Conservation (phyloP, 2,113 vertebrate genomes). For the Laticauda colubrina region DNA sequence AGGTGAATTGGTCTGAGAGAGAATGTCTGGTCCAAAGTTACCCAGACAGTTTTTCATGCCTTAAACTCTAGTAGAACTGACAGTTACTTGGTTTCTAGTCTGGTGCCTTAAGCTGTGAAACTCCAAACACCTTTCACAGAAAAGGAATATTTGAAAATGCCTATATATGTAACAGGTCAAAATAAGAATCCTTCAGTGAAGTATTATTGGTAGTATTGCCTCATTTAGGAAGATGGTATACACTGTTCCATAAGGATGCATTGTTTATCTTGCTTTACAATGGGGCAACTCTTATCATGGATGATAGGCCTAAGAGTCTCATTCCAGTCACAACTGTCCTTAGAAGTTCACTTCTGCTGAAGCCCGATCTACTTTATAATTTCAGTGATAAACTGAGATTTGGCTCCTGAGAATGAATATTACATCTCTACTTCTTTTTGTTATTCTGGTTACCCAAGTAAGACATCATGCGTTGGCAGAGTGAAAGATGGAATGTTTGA, state of each 20-base stretch:
- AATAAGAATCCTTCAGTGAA: background rate
- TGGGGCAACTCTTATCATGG: background rate
- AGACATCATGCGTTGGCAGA: background rate
- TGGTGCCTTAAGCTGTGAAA: background rate
- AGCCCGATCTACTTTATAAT: background rate
- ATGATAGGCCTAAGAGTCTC: background rate
- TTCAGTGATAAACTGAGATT: background rate
- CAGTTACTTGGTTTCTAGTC: background rate
- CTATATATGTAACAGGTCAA: background rate
- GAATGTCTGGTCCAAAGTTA: background rate
- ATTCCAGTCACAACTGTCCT: background rate
- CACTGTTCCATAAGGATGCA: background rate
- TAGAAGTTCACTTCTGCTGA: background rate
- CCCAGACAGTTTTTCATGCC: background rate
- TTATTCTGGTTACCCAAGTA: background rate
- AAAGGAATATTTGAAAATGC: background rate
- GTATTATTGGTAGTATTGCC: background rate
- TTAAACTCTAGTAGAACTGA: background rate
- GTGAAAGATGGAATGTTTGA: background rate
- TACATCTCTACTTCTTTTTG: background rate
- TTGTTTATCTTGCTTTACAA: background rate
- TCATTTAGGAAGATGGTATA: background rate
- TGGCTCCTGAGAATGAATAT: background rate
- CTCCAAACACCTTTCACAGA: background rate
- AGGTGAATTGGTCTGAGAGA: background rate